Conservation (phyloP, 2,888 invertebrate species). For the Brachypalpus laphriformis region DNA sequence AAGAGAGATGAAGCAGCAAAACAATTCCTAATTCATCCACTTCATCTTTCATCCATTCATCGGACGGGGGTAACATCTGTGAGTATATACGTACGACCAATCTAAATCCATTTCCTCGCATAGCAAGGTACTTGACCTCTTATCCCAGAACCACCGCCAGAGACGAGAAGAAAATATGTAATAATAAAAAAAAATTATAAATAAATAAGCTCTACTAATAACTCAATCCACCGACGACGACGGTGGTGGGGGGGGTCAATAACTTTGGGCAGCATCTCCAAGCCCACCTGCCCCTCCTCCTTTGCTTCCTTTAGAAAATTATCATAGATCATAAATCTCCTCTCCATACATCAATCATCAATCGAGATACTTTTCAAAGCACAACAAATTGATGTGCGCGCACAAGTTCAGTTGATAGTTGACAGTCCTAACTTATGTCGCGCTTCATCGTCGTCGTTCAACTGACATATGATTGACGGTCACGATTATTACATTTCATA, state of each 20-base stretch:
- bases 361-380: slow-evolving; percentile 27
- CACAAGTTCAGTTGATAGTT: slow-evolving; percentile 38
- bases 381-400: slow-evolving; percentile 40
- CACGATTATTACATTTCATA: slow-evolving; percentile 32
- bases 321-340: slow-evolving; percentile 43
- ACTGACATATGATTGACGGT: slow-evolving; percentile 63
- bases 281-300: not conserved
- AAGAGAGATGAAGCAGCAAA: not conserved
- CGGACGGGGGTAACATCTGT: slow-evolving; percentile 38
- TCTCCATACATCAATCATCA: slow-evolving; percentile 45
- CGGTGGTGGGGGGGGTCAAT: too few species aligned
- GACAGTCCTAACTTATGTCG: slow-evolving; percentile 56
- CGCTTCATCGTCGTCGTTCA: not conserved
- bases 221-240: slow-evolving; percentile 47
- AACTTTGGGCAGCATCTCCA: slow-evolving; percentile 7
- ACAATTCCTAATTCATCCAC: not conserved
- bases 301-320: slow-evolving; percentile 14
- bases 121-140: slow-evolving; percentile 59
- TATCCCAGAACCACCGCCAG: slow-evolving; percentile 23
- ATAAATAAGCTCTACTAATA: slow-evolving; percentile 43
- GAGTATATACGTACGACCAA: slow-evolving; percentile 19
- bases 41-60: not conserved
- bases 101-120: slow-evolving; percentile 38
- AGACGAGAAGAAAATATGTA: slow-evolving; percentile 23
- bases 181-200: slow-evolving; percentile 9